Evolutionary conservation across 2,797 vertebrate species (phyloP), one percentile per base, ranked within the genome.

Genomic region (Parambassis ranga): DNA sequence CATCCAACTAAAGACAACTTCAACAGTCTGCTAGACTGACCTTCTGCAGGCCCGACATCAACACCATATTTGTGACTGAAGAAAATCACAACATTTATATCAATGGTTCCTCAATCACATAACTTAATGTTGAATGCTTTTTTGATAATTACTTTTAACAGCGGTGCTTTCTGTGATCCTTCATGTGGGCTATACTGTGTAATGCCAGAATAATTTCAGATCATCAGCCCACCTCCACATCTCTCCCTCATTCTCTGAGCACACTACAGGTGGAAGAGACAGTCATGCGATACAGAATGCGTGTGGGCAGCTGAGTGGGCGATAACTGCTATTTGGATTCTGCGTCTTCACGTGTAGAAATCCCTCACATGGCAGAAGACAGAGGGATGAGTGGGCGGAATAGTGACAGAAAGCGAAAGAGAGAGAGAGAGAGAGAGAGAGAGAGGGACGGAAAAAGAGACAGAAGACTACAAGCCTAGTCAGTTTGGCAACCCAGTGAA

Each of bases 291-390:
- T 53, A 15, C 74, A 81, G 82, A 67, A 65, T 69, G 77, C 59
- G 60, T 50, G 84, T 79, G 43, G 85, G 87, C 60, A 43, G 24
- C 14, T 0, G 51, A 48, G 87, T 72, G 72, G 83, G 80, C 15
- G 46, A 49, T 10, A 52, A 50, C 24, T 63, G 71, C 6, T 10
- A 60, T 70, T 72, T 49, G 38, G 64, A 73, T 66, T 32, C 48
- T 28, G 23, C 18, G 11, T 66, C 47, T 60, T 78, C 63, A 71
- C 42, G 44, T 81, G 79, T 52, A 50, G 59, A 71, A 57, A 71
- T 51, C 28, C 30, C 50, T 82, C 74, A 81, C 77, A 23, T 75
- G 82, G 66, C 79, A 14, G 39, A 41, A 74, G 42, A 62, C 36
- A 73, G 65, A 73, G 51, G 55, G 74, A 59, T 42, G 76, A 81